Evolutionary conservation across 2,888 invertebrate species (phyloP).

Genomic region (Cantharis rufa): DNA sequence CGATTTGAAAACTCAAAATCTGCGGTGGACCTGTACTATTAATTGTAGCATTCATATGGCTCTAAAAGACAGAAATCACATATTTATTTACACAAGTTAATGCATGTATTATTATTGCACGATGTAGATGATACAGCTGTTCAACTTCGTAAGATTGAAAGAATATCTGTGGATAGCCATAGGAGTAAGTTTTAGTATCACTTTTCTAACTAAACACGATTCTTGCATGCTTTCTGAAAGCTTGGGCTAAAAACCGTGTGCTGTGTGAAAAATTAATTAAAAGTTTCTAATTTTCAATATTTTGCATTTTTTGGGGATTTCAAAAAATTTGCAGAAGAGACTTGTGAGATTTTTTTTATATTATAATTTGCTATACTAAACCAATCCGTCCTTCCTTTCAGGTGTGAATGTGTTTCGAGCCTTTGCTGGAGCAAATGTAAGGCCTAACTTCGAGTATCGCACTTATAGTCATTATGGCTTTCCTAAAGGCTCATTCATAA

Average conservation of each 20-base stretch:
- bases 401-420: constrained; percentile 27
- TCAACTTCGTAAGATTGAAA: constrained; percentile 27
- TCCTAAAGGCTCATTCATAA: constrained; percentile 51
- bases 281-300: neutral
- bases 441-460: constrained; percentile 41
- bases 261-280: neutral
- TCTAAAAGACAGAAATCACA: neutral
- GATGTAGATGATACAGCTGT: constrained; percentile 24
- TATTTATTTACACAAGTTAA: neutral
- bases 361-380: constrained; percentile 13
- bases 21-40: neutral
- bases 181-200: constrained; percentile 32
- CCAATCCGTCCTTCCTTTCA: constrained; percentile 39
- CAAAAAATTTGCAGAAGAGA: neutral
- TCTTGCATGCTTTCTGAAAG: neutral
- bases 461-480: constrained; percentile 51
- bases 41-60: neutral
- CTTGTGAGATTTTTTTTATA: neutral
- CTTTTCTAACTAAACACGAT: neutral
- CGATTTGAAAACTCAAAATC: neutral
- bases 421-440: constrained; percentile 11
- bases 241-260: neutral
- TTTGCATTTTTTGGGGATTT: neutral
- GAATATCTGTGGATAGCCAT: constrained; percentile 30
- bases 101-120: constrained; percentile 27